phyloP scores from a whole-genome alignment of 2,797 vertebrate species.

The Nyctalus aviator region DNA sequence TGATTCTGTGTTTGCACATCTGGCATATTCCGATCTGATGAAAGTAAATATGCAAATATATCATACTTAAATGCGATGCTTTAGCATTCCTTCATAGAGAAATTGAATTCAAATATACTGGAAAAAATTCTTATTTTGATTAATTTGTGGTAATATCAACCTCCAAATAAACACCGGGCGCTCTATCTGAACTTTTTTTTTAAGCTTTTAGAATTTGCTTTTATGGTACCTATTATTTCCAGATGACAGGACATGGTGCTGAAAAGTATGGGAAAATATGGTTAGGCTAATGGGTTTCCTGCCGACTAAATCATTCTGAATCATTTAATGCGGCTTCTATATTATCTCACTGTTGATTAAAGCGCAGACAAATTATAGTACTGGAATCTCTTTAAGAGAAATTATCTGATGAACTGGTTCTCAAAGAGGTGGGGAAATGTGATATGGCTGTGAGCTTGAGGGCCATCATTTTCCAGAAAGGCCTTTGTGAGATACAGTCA shows the following conservation, averaged over 20 bases:
- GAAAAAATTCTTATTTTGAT: constrained; percentile 86
- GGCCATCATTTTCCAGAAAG: constrained; percentile 61
- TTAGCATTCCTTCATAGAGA: constrained; percentile 82
- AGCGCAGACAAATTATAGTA: constrained; percentile 83
- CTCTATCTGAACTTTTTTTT: constrained; percentile 75
- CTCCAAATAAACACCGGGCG: constrained; percentile 83
- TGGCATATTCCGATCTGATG: constrained; percentile 48
- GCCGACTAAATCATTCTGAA: constrained; percentile 86
- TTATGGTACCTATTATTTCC: constrained; percentile 90
- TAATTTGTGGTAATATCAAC: constrained; percentile 86
- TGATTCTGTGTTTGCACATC: constrained; percentile 66
- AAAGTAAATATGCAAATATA: constrained; percentile 77
- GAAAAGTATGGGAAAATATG: constrained; percentile 90
- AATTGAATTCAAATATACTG: constrained; percentile 85
- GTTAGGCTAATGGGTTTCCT: constrained; percentile 88
- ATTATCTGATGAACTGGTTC: constrained; percentile 84
- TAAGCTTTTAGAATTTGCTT: constrained; percentile 84
- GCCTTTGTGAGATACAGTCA: constrained; percentile 66
- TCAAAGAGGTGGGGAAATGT: constrained; percentile 81
- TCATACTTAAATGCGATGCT: constrained; percentile 80
- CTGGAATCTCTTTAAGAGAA: constrained; percentile 84
- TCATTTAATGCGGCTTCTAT: constrained; percentile 84
- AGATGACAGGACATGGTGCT: constrained; percentile 90
- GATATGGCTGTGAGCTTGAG: constrained; percentile 55
- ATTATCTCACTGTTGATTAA: constrained; percentile 86